These are phyloP conservation scores for Diplogasteroides magnus DNA, from an alignment of 1,140 invertebrate species.

Conservation along the genomic window DNA sequence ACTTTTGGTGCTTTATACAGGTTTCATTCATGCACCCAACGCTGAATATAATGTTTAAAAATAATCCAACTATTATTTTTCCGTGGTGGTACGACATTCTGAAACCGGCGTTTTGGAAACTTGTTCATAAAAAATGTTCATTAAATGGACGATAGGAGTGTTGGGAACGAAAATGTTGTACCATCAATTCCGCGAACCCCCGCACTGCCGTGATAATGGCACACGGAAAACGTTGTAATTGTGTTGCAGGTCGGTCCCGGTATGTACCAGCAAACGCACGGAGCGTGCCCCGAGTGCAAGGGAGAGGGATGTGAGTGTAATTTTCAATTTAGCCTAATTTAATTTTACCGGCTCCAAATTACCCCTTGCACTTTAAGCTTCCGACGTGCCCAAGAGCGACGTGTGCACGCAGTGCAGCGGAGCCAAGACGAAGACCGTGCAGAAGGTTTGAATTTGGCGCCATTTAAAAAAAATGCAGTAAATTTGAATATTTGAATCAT, in stretches of 20 bases:
- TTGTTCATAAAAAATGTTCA: too few species aligned
- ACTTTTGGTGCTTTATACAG: too few species aligned
- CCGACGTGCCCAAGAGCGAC: slow-evolving; percentile 72
- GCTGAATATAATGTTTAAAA: too few species aligned
- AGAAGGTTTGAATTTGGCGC: too few species aligned
- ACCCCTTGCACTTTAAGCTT: slow-evolving; percentile 56
- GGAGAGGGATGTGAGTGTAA: slow-evolving; percentile 36
- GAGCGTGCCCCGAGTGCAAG: slow-evolving; percentile 55
- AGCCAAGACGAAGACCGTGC: slow-evolving; percentile 59
- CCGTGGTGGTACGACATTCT: too few species aligned
- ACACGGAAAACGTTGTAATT: slow-evolving; percentile 45
- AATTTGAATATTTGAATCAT: background rate
- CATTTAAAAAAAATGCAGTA: background rate
- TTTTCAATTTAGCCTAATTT: background rate
- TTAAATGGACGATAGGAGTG: too few species aligned
- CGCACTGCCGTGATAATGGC: background rate
- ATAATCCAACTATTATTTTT: too few species aligned
- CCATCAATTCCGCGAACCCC: too few species aligned
- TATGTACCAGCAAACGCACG: slow-evolving; percentile 60
- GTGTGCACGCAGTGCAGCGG: slow-evolving; percentile 71
- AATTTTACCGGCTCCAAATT: background rate
- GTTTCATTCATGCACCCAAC: too few species aligned
- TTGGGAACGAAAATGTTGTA: too few species aligned
- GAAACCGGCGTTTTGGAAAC: too few species aligned
- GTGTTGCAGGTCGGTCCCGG: slow-evolving; percentile 59